Evolutionary conservation across 2,113 vertebrate species (phyloP), one percentile per base, ranked within the genome.

Genomic region (Azemiops feae): DNA sequence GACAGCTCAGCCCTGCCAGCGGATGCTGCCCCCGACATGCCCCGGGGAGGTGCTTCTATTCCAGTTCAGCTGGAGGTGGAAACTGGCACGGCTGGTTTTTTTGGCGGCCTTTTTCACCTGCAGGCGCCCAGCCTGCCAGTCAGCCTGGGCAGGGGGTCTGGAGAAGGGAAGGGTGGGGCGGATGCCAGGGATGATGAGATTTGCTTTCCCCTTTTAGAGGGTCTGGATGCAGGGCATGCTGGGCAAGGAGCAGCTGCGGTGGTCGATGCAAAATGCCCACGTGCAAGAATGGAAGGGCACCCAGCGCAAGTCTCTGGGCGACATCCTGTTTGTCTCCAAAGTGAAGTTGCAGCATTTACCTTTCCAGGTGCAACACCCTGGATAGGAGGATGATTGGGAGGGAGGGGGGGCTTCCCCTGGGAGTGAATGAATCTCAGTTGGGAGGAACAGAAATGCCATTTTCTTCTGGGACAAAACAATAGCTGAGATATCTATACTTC

Each of bases 331-430:
- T 0, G 98, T 98, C 86, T 99, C 98, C 0, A 98, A 98, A 97
- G 99, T 99, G 90, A 98, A 97, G 92, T 97, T 99, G 27, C 99
- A 99, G 95, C 99, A 99, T 93, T 97, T 99, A 93, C 99, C 99
- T 1, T 99, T 98, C 91, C 98, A 99, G 98, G 99, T 99, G 95
- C 74, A 95, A 92, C 23, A 45, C 1, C n/a, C 12, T 30, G 52
- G 6, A 1, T 27, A 16, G 23, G 85, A 52, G 20, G 47, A 87
- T 3, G 47, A 1, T 18, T 11, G n/a, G 25, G 45, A 50, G 11
- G 23, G 0, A 34, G 16, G 8, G 34, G 39, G 18, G 7, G 8
- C 10, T 86, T 47, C 7, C 23, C 39, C 45, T 4, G 47, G 85
- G 16, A 39, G 16, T 34, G 64, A 34, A n/a, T 3, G n/a, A 39